These are phyloP conservation scores for Xylocampa areola DNA, from an alignment of 2,888 invertebrate species.

Conservation along the genomic window DNA sequence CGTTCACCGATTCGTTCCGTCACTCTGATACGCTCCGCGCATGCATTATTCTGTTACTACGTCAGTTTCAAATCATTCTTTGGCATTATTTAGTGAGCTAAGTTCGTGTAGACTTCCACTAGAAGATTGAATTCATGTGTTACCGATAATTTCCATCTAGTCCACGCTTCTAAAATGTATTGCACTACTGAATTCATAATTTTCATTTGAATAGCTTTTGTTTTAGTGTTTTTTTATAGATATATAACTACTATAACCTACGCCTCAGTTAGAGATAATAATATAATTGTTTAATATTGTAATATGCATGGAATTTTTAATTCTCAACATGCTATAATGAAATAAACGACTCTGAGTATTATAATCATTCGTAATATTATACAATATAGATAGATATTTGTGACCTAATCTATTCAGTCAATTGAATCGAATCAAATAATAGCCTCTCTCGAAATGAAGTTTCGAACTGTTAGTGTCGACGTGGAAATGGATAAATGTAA, in stretches of 20 bases:
- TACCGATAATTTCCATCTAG: constrained; percentile 55
- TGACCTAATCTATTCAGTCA: constrained; percentile 89
- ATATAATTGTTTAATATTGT: constrained; percentile 58
- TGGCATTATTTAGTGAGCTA: constrained; percentile 89
- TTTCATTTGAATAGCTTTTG: constrained; percentile 60
- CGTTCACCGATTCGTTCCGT: constrained; percentile 72
- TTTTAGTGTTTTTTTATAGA: constrained; percentile 55
- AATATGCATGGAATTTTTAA: constrained; percentile 63
- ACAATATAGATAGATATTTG: constrained; percentile 79
- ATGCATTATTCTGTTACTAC: constrained; percentile 70
- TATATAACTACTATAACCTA: constrained; percentile 65
- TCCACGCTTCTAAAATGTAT: constrained; percentile 73
- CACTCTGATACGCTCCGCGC: constrained; percentile 74
- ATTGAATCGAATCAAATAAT: constrained; percentile 87
- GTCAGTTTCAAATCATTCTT: constrained; percentile 83
- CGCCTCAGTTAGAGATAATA: constrained; percentile 62
- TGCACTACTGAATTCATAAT: constrained; percentile 75
- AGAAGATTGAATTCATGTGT: constrained; percentile 58
- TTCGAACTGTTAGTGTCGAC: constrained; percentile 70
- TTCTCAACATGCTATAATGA: constrained; percentile 63
- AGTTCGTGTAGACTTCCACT: constrained; percentile 75
- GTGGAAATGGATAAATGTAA: constrained; percentile 61
- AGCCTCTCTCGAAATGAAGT: constrained; percentile 85
- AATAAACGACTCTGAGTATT: constrained; percentile 73
- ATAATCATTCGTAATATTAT: constrained; percentile 78